Evolutionary conservation across 2,888 invertebrate genomes (phyloP).

Genomic region (Allophyes oxyacanthae): DNA sequence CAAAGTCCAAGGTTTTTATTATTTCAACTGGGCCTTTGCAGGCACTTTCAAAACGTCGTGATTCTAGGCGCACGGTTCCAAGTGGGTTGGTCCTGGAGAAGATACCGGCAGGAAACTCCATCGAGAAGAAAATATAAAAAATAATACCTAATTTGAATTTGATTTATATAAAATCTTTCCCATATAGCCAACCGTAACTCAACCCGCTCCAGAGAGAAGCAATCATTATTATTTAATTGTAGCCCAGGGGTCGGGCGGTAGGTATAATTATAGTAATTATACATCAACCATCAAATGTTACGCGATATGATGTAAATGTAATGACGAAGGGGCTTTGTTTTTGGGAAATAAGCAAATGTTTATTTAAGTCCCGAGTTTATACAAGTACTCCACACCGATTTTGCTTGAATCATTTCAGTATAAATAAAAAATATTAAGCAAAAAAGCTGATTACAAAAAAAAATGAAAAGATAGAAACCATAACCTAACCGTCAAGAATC

Average conservation of each 20-base stretch:
- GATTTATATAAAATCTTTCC: neutral
- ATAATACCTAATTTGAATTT: neutral
- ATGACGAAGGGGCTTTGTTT: conserved; percentile 6
- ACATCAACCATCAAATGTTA: conserved; percentile 16
- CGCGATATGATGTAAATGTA: conserved; percentile 18
- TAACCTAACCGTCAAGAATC: too few species aligned
- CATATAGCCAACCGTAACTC: conserved; percentile 1
- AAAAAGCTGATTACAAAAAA: too few species aligned
- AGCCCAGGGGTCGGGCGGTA: conserved; percentile 7
- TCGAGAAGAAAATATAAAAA: neutral
- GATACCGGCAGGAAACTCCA: too few species aligned
- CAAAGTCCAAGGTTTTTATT: too few species aligned
- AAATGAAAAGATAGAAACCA: too few species aligned
- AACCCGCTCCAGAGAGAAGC: neutral
- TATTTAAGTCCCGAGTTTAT: neutral
- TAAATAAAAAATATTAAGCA: too few species aligned
- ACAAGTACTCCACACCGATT: too few species aligned
- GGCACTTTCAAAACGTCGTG: too few species aligned
- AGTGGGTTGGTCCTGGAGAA: too few species aligned
- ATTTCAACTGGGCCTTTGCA: too few species aligned
- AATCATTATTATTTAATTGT: conserved; percentile 48
- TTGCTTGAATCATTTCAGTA: too few species aligned
- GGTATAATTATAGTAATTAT: conserved; percentile 16
- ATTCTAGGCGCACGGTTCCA: too few species aligned
- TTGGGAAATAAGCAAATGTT: neutral